These are phyloP conservation scores for Oreotrochilus melanogaster DNA, from an alignment of 2,113 vertebrate species.

Conservation along the genomic window DNA sequence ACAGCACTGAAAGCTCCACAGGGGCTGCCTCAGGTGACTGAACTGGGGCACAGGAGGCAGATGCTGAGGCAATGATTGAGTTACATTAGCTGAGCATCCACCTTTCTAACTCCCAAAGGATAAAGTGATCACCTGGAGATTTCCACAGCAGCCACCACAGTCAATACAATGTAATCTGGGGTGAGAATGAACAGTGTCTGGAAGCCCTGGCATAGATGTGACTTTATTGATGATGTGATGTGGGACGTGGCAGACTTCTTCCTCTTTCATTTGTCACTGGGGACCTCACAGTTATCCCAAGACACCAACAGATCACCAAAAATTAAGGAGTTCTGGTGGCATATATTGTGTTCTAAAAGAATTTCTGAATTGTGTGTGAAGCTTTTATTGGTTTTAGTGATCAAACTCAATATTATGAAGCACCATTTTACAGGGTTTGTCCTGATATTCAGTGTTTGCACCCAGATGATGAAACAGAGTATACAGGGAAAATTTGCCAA, in stretches of 20 bases:
- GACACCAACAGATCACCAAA: background rate
- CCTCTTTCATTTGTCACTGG: background rate
- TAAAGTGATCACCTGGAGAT: background rate
- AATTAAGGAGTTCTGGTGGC: background rate
- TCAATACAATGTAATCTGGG: background rate
- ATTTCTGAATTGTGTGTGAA: background rate
- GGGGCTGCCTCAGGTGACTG: background rate
- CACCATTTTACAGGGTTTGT: background rate
- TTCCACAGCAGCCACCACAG: background rate
- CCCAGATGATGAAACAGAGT: background rate
- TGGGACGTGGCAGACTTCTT: background rate
- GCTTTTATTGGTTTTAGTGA: background rate
- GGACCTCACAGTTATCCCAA: background rate
- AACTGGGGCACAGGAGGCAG: background rate
- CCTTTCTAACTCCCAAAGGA: background rate
- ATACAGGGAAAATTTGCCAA: background rate
- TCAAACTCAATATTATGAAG: background rate
- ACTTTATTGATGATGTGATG: background rate
- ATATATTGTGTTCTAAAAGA: background rate
- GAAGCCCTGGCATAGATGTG: background rate
- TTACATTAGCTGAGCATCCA: accelerated
- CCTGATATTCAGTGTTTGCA: background rate
- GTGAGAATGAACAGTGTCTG: background rate
- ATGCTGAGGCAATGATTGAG: accelerated
- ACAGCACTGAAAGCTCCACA: background rate